A percentile compares a stretch with the other conserved stretches of the same genome.
Evolutionary conservation across 2,888 invertebrate genomes (phyloP).

Genomic region (Sclerodermus sp.): DNA sequence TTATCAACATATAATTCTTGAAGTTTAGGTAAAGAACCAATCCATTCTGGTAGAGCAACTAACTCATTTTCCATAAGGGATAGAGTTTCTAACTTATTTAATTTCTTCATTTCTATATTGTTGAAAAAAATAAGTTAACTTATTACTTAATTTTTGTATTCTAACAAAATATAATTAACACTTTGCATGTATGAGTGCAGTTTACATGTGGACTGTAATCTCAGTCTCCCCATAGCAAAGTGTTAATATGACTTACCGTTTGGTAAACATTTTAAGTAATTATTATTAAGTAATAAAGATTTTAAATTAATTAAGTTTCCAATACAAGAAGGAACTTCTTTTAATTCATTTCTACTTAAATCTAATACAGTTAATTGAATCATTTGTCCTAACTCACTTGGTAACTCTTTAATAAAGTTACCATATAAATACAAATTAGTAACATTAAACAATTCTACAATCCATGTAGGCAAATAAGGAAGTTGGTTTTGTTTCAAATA

Average conservation of each 20-base stretch:
- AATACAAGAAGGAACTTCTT: conserved; percentile 32
- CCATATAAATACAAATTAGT: conserved; percentile 49
- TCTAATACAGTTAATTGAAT: conserved; percentile 41
- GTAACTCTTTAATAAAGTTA: conserved; percentile 41
- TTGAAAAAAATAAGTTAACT: conserved; percentile 4
- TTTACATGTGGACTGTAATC: too few species aligned
- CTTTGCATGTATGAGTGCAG: too few species aligned
- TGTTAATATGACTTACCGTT: conserved; percentile 35
- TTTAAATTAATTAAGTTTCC: conserved; percentile 36
- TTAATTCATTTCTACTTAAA: conserved; percentile 41
- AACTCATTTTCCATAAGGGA: conserved; percentile 43
- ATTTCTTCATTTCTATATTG: conserved; percentile 36
- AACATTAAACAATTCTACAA: conserved; percentile 41
- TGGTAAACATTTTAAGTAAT: conserved; percentile 39
- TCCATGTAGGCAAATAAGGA: conserved; percentile 42
- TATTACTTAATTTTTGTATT: background rate
- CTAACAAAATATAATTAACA: too few species aligned
- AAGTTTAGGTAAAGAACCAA: conserved; percentile 42
- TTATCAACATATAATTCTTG: conserved; percentile 43
- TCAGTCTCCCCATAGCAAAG: too few species aligned
- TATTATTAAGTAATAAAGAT: conserved; percentile 38
- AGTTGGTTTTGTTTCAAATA: conserved; percentile 55
- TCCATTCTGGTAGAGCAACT: conserved; percentile 45
- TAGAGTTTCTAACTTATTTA: conserved; percentile 39
- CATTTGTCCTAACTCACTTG: conserved; percentile 39